Evolutionary conservation across 2,888 invertebrate genomes (phyloP), one percentile per base, ranked within the genome.

Genomic region (Metacarcinus magister): DNA sequence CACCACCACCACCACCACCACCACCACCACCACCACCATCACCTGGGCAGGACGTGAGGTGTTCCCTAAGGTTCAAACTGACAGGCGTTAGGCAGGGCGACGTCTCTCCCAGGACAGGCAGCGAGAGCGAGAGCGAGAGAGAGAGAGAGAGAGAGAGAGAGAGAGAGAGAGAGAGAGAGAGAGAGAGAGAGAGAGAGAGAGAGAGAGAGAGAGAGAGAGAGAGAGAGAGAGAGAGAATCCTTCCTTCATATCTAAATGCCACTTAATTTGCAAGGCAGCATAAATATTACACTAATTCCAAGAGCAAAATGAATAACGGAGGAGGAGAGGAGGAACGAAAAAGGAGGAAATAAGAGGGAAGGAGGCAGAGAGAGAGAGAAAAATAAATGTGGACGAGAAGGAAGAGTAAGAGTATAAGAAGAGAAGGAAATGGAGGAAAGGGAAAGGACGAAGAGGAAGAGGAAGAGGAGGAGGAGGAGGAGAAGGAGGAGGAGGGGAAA

Each of bases 161-260:
- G 67, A 67, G 67, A 67, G 67, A 67, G 67, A 67, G 67, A 67
- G 67, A 67, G 67, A 67, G 67, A 67, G 67, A 67, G 67, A 67
- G 67, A 67, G 67, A 67, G 67, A 67, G 67, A 67, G 67, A 67
- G 67, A 67, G 67, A 67, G 67, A 67, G 67, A 67, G 67, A 82
- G 82, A 82, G 82, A 82, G 32, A 32, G 82, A 82, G 67, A 82
- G 82, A 82, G 28, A 82, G 82, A 82, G 82, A 82, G 82, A 82
- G 82, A 82, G 75, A 75, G 75, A 75, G 75, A 75, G 75, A 75
- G 75, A 75, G 75, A 75, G 75, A 82, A 32, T 82, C 7, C 32
- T 16, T 67, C 48, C 48, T 48, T 3, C 67, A 67, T 8, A 67
- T 23, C 67, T 67, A 82, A 32, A 82, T 10, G 13, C 28, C 82